phyloP scores from a whole-genome alignment of 2,113 vertebrate species.

The Anthoscopus minutus region DNA sequence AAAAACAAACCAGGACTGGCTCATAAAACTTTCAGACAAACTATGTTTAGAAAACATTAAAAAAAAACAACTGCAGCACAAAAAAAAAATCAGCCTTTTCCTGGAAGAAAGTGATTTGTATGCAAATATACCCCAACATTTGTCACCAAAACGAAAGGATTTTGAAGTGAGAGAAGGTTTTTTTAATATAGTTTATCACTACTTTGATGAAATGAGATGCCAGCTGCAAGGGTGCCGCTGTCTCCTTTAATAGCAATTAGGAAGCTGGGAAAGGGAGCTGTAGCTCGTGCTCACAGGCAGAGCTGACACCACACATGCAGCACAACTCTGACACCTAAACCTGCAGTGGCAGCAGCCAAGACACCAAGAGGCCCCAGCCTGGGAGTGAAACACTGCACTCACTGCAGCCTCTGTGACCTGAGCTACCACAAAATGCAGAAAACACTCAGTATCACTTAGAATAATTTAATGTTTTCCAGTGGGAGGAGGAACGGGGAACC shows the following conservation, averaged over 20 bases:
- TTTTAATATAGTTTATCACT: slow-evolving; percentile 48
- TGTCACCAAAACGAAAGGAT: slow-evolving; percentile 46
- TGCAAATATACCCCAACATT: slow-evolving; percentile 57
- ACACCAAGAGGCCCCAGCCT: background rate
- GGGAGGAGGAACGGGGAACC: background rate
- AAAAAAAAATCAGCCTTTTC: slow-evolving; percentile 5
- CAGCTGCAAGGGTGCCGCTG: slow-evolving; percentile 23
- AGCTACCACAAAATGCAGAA: background rate
- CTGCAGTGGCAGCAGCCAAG: background rate
- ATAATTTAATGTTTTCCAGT: background rate
- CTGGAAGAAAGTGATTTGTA: slow-evolving; percentile 57
- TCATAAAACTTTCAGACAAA: slow-evolving; percentile 57
- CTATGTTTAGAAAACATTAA: slow-evolving; percentile 27
- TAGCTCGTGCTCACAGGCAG: slow-evolving; percentile 13
- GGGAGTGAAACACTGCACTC: slow-evolving; percentile 5
- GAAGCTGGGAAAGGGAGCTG: background rate
- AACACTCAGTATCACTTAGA: background rate
- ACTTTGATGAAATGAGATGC: slow-evolving; percentile 43
- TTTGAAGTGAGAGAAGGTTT: slow-evolving; percentile 20
- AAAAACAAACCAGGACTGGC: slow-evolving; percentile 44
- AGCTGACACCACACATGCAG: background rate
- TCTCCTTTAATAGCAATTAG: slow-evolving; percentile 51
- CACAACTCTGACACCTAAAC: slow-evolving; percentile 38
- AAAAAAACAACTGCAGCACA: background rate
- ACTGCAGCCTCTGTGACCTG: background rate